phyloP scores from a whole-genome alignment of 2,797 vertebrate genomes.

The Eospalax fontanierii region DNA sequence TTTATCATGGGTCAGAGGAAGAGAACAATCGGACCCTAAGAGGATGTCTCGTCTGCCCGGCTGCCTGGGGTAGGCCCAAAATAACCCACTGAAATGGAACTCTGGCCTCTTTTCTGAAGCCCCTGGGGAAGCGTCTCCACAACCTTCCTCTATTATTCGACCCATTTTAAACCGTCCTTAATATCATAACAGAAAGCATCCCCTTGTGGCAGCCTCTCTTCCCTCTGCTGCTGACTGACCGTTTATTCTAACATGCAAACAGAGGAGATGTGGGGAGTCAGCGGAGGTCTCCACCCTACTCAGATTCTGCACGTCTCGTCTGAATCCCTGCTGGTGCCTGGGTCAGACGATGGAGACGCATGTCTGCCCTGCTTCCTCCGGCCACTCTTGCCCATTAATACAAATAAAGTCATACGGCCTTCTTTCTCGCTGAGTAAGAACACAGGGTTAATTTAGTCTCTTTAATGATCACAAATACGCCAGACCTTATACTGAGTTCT shows the following conservation, averaged over 20 bases:
- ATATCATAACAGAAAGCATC: constrained; percentile 47
- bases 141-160: constrained; percentile 39
- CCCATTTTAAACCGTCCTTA: constrained; percentile 72
- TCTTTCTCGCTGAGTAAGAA: background rate
- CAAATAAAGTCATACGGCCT: background rate
- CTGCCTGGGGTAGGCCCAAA: constrained; percentile 74
- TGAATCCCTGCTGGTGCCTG: background rate
- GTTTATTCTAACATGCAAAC: background rate
- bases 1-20: constrained; percentile 68
- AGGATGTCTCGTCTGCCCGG: constrained; percentile 60
- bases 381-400: background rate
- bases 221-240: background rate
- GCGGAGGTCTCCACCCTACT: background rate
- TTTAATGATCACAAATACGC: constrained; percentile 17
- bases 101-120: constrained; percentile 79
- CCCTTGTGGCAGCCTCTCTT: background rate
- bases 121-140: constrained; percentile 57
- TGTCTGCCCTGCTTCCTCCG: background rate
- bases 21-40: background rate
- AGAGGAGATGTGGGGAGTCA: background rate
- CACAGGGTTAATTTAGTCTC: constrained; percentile 12
- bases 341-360: background rate
- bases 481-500: background rate
- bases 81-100: constrained; percentile 75
- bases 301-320: background rate